Base-by-base conservation (phyloP, 2,797 vertebrate genomes). In the Dermochelys coriacea region DNA sequence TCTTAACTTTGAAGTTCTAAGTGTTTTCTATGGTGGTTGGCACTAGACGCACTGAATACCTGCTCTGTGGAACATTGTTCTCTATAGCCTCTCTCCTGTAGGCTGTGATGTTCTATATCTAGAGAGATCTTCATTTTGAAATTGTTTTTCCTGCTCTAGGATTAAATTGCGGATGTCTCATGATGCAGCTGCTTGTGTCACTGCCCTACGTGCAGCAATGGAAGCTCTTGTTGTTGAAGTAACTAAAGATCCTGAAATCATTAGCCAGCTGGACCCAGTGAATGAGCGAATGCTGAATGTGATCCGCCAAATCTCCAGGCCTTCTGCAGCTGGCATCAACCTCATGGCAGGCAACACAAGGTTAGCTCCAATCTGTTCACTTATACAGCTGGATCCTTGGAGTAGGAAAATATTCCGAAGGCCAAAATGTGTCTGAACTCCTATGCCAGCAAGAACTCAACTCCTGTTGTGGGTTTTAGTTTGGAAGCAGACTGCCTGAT, bases 181-280 rank as follows among this genome's bases (percentile, higher is more conserved):
- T 49, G 52, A 93, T 0, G 97, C 97, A 11, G 99, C 99, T 1
- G 99, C 99, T 4, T 98, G 98, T 47, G 93, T 99, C 74, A 98
- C 98, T 0, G 98, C 98, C 5, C 97, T 99, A 85, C 97, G 99
- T 31, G 99, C 99, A 1, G 99, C 98, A 0, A 95, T 99, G 98
- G 99, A 99, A 97, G 99, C 99, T 11, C 98, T 99, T 41, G 99
- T 99, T 81, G 99, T 99, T 85, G 99, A 99, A 50, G 99, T 99
- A 47, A 99, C 98, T 82, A 99, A 99, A 94, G 98, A 99, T 18
- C 99, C 99, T 0, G 98, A 98, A 34, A 98, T 98, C 83, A 93
- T 99, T 89, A 94, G 91, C 50, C 98, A 99, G 92, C 90, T 99
- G 97, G 99, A 99, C 84, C 98, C 98, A 0, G 84, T 85, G 10